Base-by-base conservation (phyloP, 2,113 vertebrate species). In the Ciconia maguari region DNA sequence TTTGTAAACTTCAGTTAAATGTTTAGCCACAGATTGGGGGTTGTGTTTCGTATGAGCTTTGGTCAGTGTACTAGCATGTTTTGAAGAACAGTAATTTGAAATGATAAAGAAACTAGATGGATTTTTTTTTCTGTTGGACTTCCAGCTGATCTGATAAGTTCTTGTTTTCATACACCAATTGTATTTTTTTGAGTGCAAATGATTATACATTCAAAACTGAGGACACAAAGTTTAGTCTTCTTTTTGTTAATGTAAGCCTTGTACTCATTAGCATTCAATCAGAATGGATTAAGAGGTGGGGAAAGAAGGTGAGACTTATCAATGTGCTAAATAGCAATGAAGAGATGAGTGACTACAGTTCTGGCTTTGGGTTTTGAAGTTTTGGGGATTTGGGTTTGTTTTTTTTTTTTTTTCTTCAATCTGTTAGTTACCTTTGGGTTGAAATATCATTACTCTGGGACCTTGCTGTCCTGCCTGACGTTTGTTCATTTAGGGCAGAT, bases 1-100 rank as follows among this genome's bases (percentile, higher is more conserved):
- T 91, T 94, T 84, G 89, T 89, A 87, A 94, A 93, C 60, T 71
- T 64, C 79, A 75, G 32, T 84, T 89, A 90, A 81, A 57, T 25
- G 22, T 91, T 96, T 93, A 91, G 85, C 55, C 57, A 49, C 3
- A 9, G 80, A 64, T 0, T 64, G 87, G 24, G 54, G 36, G 19
- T 21, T 69, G 57, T 38, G 62, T 51, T 77, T 86, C 36, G 15
- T n/a, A 11, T 25, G 14, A 41, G 48, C n/a, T 51, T 32, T 62
- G 26, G 18, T 42, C 41, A 44, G 30, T 25, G 26, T 48, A 17
- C 7, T 26, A 13, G 1, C 9, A 3, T 17, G 13, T 42, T 89
- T 65, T 71, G 55, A 78, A 69, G 38, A 32, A 10, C 14, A 57
- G 34, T 36, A 48, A 57, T 60, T 30, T 76, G 86, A 64, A 36